Percentiles rank a stretch among this genome's conserved stretches.
phyloP scores from a whole-genome alignment of 1,140 invertebrate genomes.

The Dinoponera quadriceps region DNA sequence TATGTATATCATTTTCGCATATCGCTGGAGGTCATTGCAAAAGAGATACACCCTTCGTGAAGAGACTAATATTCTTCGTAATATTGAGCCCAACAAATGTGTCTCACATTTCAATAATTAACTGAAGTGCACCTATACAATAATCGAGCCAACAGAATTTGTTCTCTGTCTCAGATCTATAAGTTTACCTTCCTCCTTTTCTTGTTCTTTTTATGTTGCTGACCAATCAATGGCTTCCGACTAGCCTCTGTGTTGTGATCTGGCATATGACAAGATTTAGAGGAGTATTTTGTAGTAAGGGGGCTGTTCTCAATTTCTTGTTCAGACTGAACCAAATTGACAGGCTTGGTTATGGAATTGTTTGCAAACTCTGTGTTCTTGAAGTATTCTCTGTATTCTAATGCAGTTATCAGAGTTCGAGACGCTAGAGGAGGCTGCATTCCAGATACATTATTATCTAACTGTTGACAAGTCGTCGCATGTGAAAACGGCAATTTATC shows the following conservation, averaged over 20 bases:
- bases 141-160: constrained; percentile 71
- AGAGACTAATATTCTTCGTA: constrained; percentile 64
- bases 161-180: constrained; percentile 67
- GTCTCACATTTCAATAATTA: constrained; percentile 65
- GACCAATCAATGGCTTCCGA: constrained; percentile 79
- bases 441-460: constrained; percentile 71
- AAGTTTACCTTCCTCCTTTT: constrained; percentile 83
- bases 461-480: constrained; percentile 47
- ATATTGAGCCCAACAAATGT: constrained; percentile 59
- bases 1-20: not conserved
- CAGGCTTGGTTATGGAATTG: constrained; percentile 76
- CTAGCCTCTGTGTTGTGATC: constrained; percentile 79
- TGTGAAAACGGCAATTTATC: constrained; percentile 65
- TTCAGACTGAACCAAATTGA: constrained; percentile 75
- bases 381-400: constrained; percentile 76
- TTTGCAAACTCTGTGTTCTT: constrained; percentile 80
- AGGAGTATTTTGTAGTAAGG: constrained; percentile 79
- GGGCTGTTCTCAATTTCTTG: constrained; percentile 79
- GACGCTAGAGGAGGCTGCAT: constrained; percentile 77
- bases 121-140: constrained; percentile 71
- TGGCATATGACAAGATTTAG: constrained; percentile 79
- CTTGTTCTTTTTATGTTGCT: constrained; percentile 83
- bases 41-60: not conserved
- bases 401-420: constrained; percentile 79
- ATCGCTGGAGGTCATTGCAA: not conserved